Percentiles rank a stretch among this genome's conserved stretches.
phyloP scores from a whole-genome alignment of 1,140 invertebrate species.

The Belonocnema kinseyi region DNA sequence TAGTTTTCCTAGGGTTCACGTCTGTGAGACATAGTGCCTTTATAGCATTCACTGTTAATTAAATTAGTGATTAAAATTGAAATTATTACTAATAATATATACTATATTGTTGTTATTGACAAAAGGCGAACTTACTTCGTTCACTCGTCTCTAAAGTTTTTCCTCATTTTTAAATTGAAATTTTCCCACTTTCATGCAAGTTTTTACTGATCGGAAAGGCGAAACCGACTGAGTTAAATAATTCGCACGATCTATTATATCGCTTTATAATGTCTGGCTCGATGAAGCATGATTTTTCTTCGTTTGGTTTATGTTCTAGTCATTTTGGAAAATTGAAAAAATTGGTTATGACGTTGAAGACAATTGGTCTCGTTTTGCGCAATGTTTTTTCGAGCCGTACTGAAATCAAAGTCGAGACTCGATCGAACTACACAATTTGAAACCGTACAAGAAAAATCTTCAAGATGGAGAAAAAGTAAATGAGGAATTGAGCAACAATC shows the following conservation, averaged over 20 bases:
- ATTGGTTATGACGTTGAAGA: neutral
- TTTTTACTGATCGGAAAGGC: too few relatives aligned
- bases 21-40: constrained; percentile 63
- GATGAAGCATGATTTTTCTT: neutral
- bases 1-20: constrained; percentile 38
- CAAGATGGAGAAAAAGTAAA: neutral
- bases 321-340: constrained; percentile 14
- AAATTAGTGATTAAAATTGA: constrained; percentile 45
- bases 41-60: constrained; percentile 55
- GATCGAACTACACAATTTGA: too few relatives aligned
- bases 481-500: neutral
- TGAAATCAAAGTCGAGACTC: too few relatives aligned
- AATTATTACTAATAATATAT: constrained; percentile 22
- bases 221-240: neutral
- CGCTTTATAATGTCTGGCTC: neutral
- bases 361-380: neutral
- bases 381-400: neutral
- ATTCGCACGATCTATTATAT: neutral
- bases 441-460: too few relatives aligned
- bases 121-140: too few relatives aligned
- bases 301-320: neutral
- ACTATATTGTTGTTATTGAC: constrained; percentile 2
- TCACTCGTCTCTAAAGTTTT: too few relatives aligned
- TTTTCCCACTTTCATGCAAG: too few relatives aligned
- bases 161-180: too few relatives aligned